Percentiles rank a stretch among this genome's conserved stretches.
phyloP scores from a whole-genome alignment of 2,888 invertebrate genomes.

The Ryuthela nishihirai region DNA sequence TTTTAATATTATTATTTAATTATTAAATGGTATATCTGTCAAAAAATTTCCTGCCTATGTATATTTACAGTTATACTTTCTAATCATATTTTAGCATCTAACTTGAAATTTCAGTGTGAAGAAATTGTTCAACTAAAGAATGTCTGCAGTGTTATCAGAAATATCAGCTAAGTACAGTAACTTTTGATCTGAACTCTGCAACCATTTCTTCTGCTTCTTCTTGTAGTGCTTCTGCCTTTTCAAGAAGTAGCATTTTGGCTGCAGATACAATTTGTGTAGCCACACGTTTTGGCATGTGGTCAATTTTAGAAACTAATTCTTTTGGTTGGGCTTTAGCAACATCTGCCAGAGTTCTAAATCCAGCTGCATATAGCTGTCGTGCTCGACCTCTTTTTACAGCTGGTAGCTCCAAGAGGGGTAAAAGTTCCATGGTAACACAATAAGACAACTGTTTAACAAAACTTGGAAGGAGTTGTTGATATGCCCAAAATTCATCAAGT shows the following conservation, averaged over 20 bases:
- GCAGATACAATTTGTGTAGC: constrained; percentile 80
- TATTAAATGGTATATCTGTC: too few species aligned
- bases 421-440: constrained; percentile 74
- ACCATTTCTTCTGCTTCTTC: constrained; percentile 69
- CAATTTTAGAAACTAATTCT: constrained; percentile 61
- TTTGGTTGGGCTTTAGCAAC: constrained; percentile 68
- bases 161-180: too few species aligned
- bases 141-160: too few species aligned
- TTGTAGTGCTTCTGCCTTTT: constrained; percentile 78
- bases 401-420: constrained; percentile 81
- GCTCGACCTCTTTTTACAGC: constrained; percentile 78
- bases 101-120: too few species aligned
- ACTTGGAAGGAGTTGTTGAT: constrained; percentile 66
- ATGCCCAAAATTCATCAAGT: constrained; percentile 76
- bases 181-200: constrained; percentile 19
- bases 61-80: too few species aligned
- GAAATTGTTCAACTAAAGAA: too few species aligned
- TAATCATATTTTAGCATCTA: too few species aligned
- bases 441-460: constrained; percentile 71
- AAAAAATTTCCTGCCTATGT: too few species aligned
- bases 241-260: constrained; percentile 78
- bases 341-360: constrained; percentile 70
- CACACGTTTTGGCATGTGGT: constrained; percentile 66
- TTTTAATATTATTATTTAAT: too few species aligned
- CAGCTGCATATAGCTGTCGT: constrained; percentile 74